Conservation (phyloP, 2,113 vertebrate species). For the Noctilio leporinus region DNA sequence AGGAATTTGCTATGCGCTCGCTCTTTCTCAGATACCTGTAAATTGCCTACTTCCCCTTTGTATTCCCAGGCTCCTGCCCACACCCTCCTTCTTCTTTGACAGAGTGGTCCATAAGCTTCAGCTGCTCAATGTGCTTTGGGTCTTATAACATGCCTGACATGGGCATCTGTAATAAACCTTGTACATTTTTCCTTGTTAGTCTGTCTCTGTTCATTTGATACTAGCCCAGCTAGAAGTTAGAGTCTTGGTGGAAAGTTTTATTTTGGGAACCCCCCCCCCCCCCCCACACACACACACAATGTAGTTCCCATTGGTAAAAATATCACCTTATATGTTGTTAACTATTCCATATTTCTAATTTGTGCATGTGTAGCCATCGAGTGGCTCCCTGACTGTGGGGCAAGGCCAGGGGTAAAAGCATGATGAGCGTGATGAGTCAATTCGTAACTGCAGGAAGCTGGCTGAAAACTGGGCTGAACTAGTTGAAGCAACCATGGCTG, state of each 20-base stretch:
- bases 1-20: neutral
- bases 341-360: neutral
- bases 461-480: neutral
- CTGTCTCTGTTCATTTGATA: too few species aligned
- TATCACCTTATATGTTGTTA: neutral
- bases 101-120: neutral
- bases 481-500: neutral
- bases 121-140: neutral
- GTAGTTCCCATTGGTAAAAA: neutral
- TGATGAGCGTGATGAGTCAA: neutral
- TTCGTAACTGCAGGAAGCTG: neutral
- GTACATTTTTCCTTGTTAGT: neutral
- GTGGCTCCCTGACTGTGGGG: neutral
- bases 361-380: neutral
- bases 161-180: neutral
- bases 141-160: neutral
- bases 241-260: neutral
- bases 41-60: neutral
- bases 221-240: neutral
- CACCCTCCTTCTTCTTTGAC: neutral
- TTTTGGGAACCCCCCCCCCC: neutral
- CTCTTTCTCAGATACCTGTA: neutral
- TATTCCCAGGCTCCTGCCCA: neutral
- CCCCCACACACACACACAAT: too few species aligned
- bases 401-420: neutral